Evolutionary conservation across 2,888 invertebrate species (phyloP).

Genomic region (Nesidiocoris tenuis): DNA sequence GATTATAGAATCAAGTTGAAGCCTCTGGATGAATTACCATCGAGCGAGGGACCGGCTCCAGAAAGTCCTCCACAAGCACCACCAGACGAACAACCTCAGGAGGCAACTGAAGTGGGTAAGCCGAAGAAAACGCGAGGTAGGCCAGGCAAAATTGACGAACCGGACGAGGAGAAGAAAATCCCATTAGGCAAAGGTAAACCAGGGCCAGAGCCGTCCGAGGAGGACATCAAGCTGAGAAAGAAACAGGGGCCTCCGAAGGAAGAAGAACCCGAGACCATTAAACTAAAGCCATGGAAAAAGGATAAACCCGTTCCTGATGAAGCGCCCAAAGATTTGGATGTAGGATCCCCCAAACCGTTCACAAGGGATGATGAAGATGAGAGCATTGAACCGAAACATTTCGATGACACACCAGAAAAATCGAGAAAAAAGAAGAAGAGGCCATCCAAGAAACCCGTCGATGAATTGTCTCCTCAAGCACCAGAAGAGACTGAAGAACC

Average conservation of each 20-base stretch:
- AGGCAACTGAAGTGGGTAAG: not conserved
- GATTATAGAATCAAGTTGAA: constrained; percentile 49
- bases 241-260: constrained; percentile 55
- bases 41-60: constrained; percentile 52
- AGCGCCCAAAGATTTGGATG: constrained; percentile 50
- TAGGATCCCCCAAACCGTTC: constrained; percentile 28
- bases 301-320: constrained; percentile 52
- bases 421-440: constrained; percentile 24
- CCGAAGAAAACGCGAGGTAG: constrained; percentile 26
- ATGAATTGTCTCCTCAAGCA: not conserved
- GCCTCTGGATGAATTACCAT: constrained; percentile 50
- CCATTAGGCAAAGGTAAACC: constrained; percentile 50
- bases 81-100: not conserved
- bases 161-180: constrained; percentile 47
- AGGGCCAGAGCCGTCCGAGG: constrained; percentile 49
- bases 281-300: constrained; percentile 53
- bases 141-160: constrained; percentile 27
- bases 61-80: constrained; percentile 11
- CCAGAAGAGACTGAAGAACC: not conserved
- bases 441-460: constrained; percentile 13
- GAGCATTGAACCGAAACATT: constrained; percentile 49
- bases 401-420: constrained; percentile 49
- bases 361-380: constrained; percentile 48
- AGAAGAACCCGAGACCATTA: constrained; percentile 54
- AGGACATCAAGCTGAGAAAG: constrained; percentile 55